A percentile compares a stretch with the other conserved stretches of the same genome.
Evolutionary conservation across 2,113 vertebrate genomes (phyloP).

Genomic region (Oophaga pumilio): DNA sequence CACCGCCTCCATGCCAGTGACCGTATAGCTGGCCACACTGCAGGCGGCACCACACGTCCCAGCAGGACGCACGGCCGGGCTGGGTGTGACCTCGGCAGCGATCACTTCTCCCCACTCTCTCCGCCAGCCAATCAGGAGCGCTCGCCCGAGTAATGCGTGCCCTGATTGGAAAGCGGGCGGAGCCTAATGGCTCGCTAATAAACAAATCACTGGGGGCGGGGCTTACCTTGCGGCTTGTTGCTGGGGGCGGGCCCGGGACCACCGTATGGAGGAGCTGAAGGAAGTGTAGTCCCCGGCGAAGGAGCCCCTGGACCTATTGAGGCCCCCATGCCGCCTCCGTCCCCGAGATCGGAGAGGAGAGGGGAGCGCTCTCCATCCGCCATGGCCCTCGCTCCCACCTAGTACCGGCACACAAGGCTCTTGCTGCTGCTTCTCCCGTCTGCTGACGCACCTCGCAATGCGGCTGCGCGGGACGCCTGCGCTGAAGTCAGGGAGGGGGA

Average conservation of each 20-base stretch:
- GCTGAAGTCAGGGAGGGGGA: background rate
- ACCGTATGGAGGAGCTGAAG: conserved; percentile 62
- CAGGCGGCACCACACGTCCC: no score
- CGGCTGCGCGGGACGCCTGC: conserved; percentile 38
- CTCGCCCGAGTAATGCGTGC: background rate
- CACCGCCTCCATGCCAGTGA: no score
- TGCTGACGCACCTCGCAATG: conserved; percentile 35
- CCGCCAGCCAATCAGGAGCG: background rate
- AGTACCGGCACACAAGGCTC: conserved; percentile 44
- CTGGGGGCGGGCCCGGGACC: conserved; percentile 50
- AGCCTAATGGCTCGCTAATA: background rate
- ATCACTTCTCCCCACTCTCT: background rate
- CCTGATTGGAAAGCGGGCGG: conserved; percentile 3
- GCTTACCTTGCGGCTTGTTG: conserved; percentile 56
- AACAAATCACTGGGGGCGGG: conserved; percentile 17
- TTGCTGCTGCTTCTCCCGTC: conserved; percentile 39
- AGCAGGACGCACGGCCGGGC: background rate
- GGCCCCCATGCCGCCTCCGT: conserved; percentile 65
- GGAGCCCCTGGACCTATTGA: conserved; percentile 60
- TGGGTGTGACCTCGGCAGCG: background rate
- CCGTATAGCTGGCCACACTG: no score
- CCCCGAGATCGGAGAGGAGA: conserved; percentile 66
- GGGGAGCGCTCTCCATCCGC: conserved; percentile 71
- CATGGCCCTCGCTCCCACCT: conserved; percentile 62
- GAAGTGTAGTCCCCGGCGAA: conserved; percentile 64